Evolutionary conservation across 2,113 vertebrate genomes (phyloP).

Genomic region (Tyto alba): DNA sequence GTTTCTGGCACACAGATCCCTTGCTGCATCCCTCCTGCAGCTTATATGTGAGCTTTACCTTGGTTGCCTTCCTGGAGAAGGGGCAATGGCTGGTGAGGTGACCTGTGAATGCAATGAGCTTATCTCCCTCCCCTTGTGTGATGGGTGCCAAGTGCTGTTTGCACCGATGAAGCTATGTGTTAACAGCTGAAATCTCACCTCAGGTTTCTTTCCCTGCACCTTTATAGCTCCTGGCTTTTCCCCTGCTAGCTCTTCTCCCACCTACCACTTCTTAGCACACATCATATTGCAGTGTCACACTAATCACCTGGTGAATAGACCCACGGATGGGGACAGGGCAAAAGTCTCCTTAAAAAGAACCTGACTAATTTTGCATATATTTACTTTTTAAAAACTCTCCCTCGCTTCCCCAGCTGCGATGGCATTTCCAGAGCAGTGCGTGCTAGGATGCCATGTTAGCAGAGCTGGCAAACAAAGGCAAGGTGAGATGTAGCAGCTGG

Average conservation of each 20-base stretch:
- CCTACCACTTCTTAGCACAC: neutral
- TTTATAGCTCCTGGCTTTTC: neutral
- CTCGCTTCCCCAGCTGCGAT: neutral
- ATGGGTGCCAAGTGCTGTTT: neutral
- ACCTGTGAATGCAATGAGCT: neutral
- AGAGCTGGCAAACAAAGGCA: neutral
- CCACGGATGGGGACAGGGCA: neutral
- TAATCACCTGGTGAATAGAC: neutral
- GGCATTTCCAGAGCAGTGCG: fast-evolving
- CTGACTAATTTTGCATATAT: neutral
- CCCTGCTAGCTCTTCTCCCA: neutral
- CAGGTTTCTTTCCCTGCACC: neutral
- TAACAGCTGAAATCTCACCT: slow-evolving; percentile 24
- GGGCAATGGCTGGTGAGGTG: fast-evolving
- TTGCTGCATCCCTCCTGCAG: neutral
- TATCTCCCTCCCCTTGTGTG: fast-evolving
- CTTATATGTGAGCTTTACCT: fast-evolving
- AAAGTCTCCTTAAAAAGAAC: neutral
- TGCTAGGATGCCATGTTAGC: neutral
- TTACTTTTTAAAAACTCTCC: neutral
- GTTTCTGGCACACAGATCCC: neutral
- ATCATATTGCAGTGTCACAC: neutral
- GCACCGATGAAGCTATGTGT: neutral
- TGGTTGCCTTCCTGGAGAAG: neutral
- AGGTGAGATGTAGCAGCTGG: neutral